Conservation (phyloP, 2,797 vertebrate genomes). For the Esox masquinongy region DNA sequence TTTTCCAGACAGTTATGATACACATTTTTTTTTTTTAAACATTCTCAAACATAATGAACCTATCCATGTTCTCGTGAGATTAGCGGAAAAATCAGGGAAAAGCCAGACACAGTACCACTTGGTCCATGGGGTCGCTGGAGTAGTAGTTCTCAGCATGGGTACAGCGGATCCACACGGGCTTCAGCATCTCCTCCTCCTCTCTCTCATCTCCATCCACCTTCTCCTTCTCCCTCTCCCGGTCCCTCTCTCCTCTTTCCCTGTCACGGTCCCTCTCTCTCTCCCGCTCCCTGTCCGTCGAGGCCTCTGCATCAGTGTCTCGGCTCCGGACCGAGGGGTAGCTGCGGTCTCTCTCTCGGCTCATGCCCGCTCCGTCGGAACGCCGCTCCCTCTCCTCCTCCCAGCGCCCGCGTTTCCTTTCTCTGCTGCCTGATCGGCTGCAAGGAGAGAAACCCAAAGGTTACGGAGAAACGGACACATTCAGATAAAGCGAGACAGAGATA, state of each 20-base stretch:
- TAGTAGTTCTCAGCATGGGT: constrained; percentile 96
- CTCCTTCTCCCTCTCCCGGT: constrained; percentile 69
- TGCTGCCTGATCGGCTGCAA: constrained; percentile 83
- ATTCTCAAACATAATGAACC: not conserved
- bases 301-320: constrained; percentile 80
- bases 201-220: constrained; percentile 83
- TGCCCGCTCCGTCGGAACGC: constrained; percentile 80
- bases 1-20: not conserved
- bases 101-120: constrained; percentile 82
- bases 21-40: not conserved
- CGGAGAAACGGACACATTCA: not conserved
- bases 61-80: not conserved
- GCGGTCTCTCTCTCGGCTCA: constrained; percentile 85
- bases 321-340: constrained; percentile 75
- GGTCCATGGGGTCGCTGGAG: constrained; percentile 98
- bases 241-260: constrained; percentile 64
- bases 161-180: constrained; percentile 95
- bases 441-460: not conserved
- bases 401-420: constrained; percentile 87
- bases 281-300: constrained; percentile 37
- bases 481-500: not conserved
- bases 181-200: constrained; percentile 89
- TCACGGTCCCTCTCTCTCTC: constrained; percentile 76
- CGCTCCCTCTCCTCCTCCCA: constrained; percentile 85
- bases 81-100: not conserved